Conservation (phyloP, 2,888 invertebrate species). For the Cheilosia impressa region DNA sequence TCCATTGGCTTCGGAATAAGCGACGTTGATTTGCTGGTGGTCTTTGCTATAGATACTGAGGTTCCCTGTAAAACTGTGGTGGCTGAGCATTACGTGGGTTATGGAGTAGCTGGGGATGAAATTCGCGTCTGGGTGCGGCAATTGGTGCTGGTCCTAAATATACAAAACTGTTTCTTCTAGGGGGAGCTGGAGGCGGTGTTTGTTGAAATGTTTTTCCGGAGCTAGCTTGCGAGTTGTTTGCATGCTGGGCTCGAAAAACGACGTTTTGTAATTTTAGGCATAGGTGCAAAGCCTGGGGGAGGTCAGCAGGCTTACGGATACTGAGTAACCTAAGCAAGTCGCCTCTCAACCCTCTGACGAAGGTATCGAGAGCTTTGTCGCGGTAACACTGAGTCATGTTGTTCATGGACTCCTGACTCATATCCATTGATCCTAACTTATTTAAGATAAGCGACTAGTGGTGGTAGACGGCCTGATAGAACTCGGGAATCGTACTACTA, state of each 20-base stretch:
- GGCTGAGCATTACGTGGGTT: slow-evolving; percentile 15
- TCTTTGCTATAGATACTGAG: neutral
- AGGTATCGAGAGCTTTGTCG: slow-evolving; percentile 22
- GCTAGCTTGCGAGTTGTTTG: neutral
- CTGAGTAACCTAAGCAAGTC: slow-evolving; percentile 3
- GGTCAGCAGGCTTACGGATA: slow-evolving; percentile 4
- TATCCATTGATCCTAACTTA: slow-evolving; percentile 32
- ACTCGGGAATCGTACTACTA: slow-evolving; percentile 18
- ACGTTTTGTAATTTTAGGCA: slow-evolving; percentile 27
- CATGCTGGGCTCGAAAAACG: slow-evolving; percentile 20
- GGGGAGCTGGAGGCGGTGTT: slow-evolving; percentile 10
- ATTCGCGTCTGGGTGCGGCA: slow-evolving; percentile 27
- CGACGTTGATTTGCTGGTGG: slow-evolving; percentile 3
- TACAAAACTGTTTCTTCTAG: slow-evolving; percentile 2
- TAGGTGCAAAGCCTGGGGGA: slow-evolving; percentile 14
- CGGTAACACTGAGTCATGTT: neutral
- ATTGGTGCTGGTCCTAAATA: slow-evolving; percentile 15
- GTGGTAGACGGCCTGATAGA: slow-evolving; percentile 11
- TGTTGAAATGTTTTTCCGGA: neutral
- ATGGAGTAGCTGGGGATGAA: slow-evolving; percentile 43
- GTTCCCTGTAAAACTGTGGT: neutral
- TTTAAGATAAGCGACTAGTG: slow-evolving; percentile 4
- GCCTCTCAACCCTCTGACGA: slow-evolving; percentile 18
- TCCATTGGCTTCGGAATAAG: slow-evolving; percentile 27
- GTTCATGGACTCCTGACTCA: neutral